Evolutionary conservation across 2,888 invertebrate species (phyloP), one percentile per base, ranked within the genome.

Genomic region (Nysson spinosus): DNA sequence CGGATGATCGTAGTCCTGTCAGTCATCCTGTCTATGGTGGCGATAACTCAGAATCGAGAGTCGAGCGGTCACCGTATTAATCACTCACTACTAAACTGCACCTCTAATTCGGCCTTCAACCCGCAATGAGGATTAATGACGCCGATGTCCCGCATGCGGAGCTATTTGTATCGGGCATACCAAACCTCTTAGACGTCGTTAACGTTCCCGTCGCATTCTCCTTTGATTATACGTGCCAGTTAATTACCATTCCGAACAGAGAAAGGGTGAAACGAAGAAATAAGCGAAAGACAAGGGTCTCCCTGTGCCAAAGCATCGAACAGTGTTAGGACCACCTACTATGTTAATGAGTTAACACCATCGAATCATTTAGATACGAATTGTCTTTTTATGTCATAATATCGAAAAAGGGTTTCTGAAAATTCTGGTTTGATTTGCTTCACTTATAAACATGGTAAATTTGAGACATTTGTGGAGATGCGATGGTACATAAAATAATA

Each of bases 71-170:
- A 56, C 67, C 66, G 76, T 75, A 82, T 82, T 82, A 82, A 82
- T 82, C 80, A 80, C 69, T 58, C 50, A 55, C 75, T 69, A 69
- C 73, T 80, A 81, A 77, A 76, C 71, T 73, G 72, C 72, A 74
- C 82, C 74, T 82, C 81, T 80, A 80, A 82, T 79, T 82, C 78
- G 80, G 79, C 77, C 80, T 75, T 83, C 80, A 71, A 70, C 72
- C 70, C 74, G 72, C 83, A 83, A 84, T 83, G 81, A 84, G 82
- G 78, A 85, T 85, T 85, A 83, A 84, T 82, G 84, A 83, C 67
- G 71, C 63, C 68, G 68, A 61, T 66, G 64, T 77, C 77, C 82
- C 80, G 81, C 79, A 78, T 82, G 66, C 74, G 63, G 22, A 67
- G 65, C 69, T 72, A 79, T 81, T 81, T 73, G 72, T 77, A 75